Evolutionary conservation across 2,888 invertebrate genomes (phyloP), one percentile per base, ranked within the genome.

Genomic region (Graphium colonna): DNA sequence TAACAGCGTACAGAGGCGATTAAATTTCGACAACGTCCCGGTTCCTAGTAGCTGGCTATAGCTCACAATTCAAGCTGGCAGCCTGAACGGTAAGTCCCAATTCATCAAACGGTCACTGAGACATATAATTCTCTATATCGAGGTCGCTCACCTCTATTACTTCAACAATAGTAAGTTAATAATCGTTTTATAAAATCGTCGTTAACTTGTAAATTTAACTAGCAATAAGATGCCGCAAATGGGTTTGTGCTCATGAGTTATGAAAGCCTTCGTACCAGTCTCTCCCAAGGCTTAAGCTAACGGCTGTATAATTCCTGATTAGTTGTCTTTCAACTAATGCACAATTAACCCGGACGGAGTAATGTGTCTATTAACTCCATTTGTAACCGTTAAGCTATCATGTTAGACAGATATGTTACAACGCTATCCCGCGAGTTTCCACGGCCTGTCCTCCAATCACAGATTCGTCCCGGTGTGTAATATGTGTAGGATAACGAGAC

Each of bases 401-500:
- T 31, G 31, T 13, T 12, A 12, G 36, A 36, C 12, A 36, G 36
- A 36, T 5, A 12, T n/a, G 13, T 12, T 9, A 36, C 12, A 12
- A 36, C 18, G 38, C 18, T 17, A 39, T 44, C 7, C 43, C 31
- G 31, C 13, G 42, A 33, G 26, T 45, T 51, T 13, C 45, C 17
- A 28, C 12, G 31, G 13, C 15, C 18, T 8, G 1, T 12, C 18
- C n/a, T 16, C 40, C 40, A 43, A 53, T 53, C 49, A 39, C 41
- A 28, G 49, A 53, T 53, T 53, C 15, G 39, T 17, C 31, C 36
- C 49, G 52, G 47, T 52, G 26, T 53, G 44, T 53, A 53, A 36
- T 12, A 21, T 21, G 21, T 21, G 5, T 21, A 5, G 21, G 21
- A 21, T 21, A 21, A 21, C 21, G 21, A 21, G 21, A 21, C 5